Percentiles rank a stretch among this genome's conserved stretches.
Conservation (phyloP, 2,113 vertebrate genomes). For the Hippocampus comes region DNA sequence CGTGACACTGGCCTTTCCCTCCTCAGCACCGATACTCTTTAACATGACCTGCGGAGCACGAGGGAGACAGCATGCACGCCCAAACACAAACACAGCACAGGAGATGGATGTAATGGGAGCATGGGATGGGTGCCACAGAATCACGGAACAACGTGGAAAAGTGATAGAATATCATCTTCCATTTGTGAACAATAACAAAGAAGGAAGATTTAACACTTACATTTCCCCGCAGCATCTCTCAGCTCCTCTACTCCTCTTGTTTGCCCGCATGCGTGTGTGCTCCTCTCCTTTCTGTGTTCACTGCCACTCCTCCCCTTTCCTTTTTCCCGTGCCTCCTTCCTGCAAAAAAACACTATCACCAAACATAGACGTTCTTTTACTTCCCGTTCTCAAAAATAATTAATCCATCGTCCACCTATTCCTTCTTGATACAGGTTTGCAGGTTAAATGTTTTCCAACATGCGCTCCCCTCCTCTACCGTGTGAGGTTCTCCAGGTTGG, state of each 20-base stretch:
- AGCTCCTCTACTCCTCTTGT: constrained; percentile 2
- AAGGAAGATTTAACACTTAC: not conserved
- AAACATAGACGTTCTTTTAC: constrained; percentile 41
- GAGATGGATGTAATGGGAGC: constrained; percentile 11
- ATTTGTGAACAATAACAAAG: not conserved
- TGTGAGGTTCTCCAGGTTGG: constrained; percentile 83
- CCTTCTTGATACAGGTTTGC: constrained; percentile 31
- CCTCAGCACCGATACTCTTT: constrained; percentile 25
- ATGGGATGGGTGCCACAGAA: constrained; percentile 5
- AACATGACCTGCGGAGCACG: constrained; percentile 36
- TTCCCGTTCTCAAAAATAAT: constrained; percentile 21
- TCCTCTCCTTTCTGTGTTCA: constrained; percentile 1
- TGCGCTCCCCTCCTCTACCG: constrained; percentile 18
- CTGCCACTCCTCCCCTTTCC: constrained; percentile 16
- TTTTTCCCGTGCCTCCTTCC: constrained; percentile 28
- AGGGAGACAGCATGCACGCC: constrained; percentile 6
- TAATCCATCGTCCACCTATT: constrained; percentile 16
- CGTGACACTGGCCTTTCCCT: constrained; percentile 57
- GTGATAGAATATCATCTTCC: not conserved
- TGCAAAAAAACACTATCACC: constrained; percentile 40
- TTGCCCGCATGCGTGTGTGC: not conserved
- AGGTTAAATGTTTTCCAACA: constrained; percentile 20
- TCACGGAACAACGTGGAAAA: not conserved
- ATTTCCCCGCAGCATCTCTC: constrained; percentile 5
- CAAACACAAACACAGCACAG: not conserved